Evolutionary conservation across 1,140 invertebrate genomes (phyloP).

Genomic region (Zaprionus gabonicus): DNA sequence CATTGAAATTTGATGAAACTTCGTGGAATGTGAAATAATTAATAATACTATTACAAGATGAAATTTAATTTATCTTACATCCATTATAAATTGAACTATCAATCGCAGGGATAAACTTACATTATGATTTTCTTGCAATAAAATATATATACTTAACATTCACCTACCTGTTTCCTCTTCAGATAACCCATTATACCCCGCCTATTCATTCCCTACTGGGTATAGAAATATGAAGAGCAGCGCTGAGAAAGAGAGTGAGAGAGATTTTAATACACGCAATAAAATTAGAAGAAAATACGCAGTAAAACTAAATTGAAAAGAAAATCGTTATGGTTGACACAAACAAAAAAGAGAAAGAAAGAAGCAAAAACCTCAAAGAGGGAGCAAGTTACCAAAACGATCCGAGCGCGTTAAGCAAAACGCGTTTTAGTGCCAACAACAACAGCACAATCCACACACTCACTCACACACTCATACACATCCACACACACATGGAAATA

Average conservation of each 20-base stretch:
- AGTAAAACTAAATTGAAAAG: constrained; percentile 83
- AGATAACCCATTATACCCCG: not conserved
- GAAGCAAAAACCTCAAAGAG: constrained; percentile 20
- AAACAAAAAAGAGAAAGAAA: constrained; percentile 56
- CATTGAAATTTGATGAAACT: not conserved
- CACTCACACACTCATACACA: constrained; percentile 12
- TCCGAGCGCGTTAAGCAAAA: constrained; percentile 75
- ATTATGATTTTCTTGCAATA: too few species aligned
- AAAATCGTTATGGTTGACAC: constrained; percentile 79
- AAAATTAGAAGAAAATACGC: constrained; percentile 82
- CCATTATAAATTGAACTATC: too few species aligned
- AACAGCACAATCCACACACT: constrained; percentile 11
- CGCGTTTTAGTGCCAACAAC: constrained; percentile 66
- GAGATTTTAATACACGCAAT: constrained; percentile 70
- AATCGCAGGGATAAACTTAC: too few species aligned
- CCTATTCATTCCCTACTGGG: not conserved
- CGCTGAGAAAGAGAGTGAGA: not conserved
- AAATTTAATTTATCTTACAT: too few species aligned
- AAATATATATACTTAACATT: not conserved
- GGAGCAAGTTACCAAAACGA: constrained; percentile 49
- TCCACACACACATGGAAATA: constrained; percentile 45
- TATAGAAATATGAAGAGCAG: not conserved
- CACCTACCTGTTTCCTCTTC: not conserved
- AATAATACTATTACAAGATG: too few species aligned
- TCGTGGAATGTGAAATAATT: too few species aligned